Evolutionary conservation across 2,113 vertebrate genomes (phyloP), one percentile per base, ranked within the genome.

Genomic region (Aspidoscelis tigris): DNA sequence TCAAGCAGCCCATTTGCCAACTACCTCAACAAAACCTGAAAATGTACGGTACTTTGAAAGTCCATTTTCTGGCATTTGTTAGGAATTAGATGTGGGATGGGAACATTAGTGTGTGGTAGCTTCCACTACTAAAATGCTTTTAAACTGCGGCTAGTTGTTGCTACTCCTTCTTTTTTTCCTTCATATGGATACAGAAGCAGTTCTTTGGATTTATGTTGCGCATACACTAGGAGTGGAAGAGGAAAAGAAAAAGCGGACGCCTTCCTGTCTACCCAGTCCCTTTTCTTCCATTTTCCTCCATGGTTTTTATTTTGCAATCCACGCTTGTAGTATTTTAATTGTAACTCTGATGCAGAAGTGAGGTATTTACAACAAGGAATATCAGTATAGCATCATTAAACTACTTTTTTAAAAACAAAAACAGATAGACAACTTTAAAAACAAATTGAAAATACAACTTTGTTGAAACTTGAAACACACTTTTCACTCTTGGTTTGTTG

Each of bases 401-500:
- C 11, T 66, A 10, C 66, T 50, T 84, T 91, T 84, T 83, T 20
- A 16, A 61, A 14, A 18, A 87, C 70, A 81, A 87, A 82, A 85
- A 73, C 69, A 84, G 74, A 86, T 50, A 39, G 44, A 53, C 22
- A n/a, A 11, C 14, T 83, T 88, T 91, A 83, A 91, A 78, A 71
- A 33, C 18, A 87, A 88, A 61, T 85, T 88, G 87, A 80, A 89
- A 87, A 55, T 88, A 79, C 69, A 87, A 76, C 70, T 88, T 5
- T 93, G 82, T 69, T 90, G 90, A 89, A 92, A 90, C 81, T 80
- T 9, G 0, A 91, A 92, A 88, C 80, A 7, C 76, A 93, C 58
- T 89, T 94, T 83, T 83, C 77, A 43, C 39, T 86, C 77, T 89
- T 93, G 93, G 86, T 75, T 91, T 83, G 11, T 76, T 90, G 90